Conservation (phyloP, 2,888 invertebrate species). For the Lymantria dispar region DNA sequence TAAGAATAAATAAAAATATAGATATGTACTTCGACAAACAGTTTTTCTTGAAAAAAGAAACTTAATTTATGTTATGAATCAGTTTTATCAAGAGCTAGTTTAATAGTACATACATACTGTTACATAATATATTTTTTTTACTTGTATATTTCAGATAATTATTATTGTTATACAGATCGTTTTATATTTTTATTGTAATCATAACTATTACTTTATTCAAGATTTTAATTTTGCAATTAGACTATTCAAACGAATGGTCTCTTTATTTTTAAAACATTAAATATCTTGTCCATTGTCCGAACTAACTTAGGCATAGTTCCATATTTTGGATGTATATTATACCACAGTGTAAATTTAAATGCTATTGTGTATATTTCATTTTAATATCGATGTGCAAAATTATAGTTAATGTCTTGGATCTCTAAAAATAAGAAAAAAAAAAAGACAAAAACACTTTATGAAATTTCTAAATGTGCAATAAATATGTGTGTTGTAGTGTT, state of each 20-base stretch:
- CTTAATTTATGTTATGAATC: constrained; percentile 41
- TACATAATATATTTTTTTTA: constrained; percentile 78
- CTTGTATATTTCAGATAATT: constrained; percentile 78
- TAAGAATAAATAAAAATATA: constrained; percentile 14
- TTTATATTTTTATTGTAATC: constrained; percentile 74
- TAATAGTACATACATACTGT: constrained; percentile 61
- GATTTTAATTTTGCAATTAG: constrained; percentile 56
- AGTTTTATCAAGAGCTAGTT: constrained; percentile 55
- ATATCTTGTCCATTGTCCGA: constrained; percentile 78
- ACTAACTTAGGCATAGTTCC: constrained; percentile 77
- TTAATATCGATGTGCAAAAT: constrained; percentile 81
- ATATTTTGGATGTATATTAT: constrained; percentile 82
- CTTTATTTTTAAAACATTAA: constrained; percentile 60
- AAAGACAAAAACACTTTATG: constrained; percentile 81
- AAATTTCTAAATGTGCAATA: constrained; percentile 84
- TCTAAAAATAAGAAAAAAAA: constrained; percentile 78
- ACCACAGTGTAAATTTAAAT: constrained; percentile 73
- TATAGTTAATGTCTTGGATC: constrained; percentile 82
- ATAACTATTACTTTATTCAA: constrained; percentile 64
- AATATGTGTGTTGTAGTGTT: constrained; percentile 83
- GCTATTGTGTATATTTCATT: constrained; percentile 81
- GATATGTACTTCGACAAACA: constrained; percentile 30
- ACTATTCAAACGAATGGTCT: constrained; percentile 59
- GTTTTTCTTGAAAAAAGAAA: constrained; percentile 40
- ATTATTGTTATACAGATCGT: constrained; percentile 76